Conservation (phyloP, 2,113 vertebrate species). For the Cavia aperea region DNA sequence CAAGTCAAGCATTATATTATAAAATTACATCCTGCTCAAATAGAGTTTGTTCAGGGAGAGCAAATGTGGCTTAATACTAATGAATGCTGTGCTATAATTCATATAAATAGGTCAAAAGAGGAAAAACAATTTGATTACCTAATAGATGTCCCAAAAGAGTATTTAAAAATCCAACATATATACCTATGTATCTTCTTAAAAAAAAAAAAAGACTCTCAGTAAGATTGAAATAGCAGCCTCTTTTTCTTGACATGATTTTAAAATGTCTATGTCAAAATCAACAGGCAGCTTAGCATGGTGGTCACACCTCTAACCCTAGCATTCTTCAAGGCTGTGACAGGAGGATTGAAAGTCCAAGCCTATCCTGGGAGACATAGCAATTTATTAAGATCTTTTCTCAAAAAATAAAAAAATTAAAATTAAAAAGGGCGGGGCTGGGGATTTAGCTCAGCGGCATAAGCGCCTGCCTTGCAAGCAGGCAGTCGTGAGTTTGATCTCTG, state of each 20-base stretch:
- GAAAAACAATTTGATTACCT: not conserved
- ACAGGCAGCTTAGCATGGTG: not conserved
- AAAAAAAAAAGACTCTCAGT: not conserved
- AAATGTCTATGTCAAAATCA: not conserved
- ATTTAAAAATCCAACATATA: not conserved
- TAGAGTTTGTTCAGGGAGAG: conserved; percentile 10
- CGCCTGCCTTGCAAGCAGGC: too few relatives aligned
- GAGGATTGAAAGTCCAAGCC: not conserved
- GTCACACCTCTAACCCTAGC: not conserved
- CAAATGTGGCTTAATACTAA: not conserved
- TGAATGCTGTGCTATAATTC: not conserved
- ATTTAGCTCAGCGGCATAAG: too few relatives aligned
- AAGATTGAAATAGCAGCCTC: not conserved
- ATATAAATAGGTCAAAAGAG: not conserved
- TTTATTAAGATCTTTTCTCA: not conserved
- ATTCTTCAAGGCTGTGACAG: not conserved
- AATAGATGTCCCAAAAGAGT: not conserved
- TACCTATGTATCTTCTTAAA: not conserved
- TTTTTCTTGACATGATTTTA: conserved; percentile 19
- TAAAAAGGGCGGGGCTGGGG: not conserved
- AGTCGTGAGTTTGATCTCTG: too few relatives aligned
- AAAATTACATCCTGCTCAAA: not conserved
- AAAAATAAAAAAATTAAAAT: not conserved
- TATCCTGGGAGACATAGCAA: not conserved
- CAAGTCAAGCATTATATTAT: not conserved